These are phyloP conservation scores for Nowickia ferox DNA, from an alignment of 2,888 invertebrate species.

Conservation along the genomic window DNA sequence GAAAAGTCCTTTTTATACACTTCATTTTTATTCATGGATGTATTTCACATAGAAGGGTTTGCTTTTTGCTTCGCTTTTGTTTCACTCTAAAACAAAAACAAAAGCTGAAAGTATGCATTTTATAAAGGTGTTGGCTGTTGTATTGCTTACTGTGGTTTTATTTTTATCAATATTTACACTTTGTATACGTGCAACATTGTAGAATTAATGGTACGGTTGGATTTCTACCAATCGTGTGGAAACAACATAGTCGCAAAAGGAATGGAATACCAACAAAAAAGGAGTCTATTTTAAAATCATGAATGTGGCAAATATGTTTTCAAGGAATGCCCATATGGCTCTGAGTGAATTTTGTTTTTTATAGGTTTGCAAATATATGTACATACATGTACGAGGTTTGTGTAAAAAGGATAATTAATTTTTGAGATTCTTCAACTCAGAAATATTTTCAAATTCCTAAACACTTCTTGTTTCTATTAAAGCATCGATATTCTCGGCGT, in stretches of 20 bases:
- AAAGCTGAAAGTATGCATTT: background rate
- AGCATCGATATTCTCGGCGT: too few species aligned
- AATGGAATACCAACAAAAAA: background rate
- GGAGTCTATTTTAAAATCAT: background rate
- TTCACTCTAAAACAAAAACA: constrained; percentile 24
- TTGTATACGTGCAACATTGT: background rate
- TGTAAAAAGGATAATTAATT: too few species aligned
- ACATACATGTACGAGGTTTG: background rate
- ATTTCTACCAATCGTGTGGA: background rate
- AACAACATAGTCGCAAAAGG: background rate
- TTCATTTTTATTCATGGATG: constrained; percentile 7
- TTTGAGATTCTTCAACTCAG: too few species aligned
- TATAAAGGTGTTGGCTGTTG: constrained; percentile 34
- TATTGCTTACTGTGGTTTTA: constrained; percentile 15
- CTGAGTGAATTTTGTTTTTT: background rate
- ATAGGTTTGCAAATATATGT: background rate
- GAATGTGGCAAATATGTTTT: constrained; percentile 1
- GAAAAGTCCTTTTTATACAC: constrained; percentile 22
- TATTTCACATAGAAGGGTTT: background rate
- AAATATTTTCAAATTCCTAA: too few species aligned
- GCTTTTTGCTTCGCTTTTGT: background rate
- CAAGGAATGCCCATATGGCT: background rate
- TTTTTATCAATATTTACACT: constrained; percentile 27
- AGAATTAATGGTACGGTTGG: background rate
- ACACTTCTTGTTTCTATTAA: too few species aligned